Evolutionary conservation across 2,797 vertebrate genomes (phyloP), one percentile per base, ranked within the genome.

Genomic region (Denticeps clupeoides): DNA sequence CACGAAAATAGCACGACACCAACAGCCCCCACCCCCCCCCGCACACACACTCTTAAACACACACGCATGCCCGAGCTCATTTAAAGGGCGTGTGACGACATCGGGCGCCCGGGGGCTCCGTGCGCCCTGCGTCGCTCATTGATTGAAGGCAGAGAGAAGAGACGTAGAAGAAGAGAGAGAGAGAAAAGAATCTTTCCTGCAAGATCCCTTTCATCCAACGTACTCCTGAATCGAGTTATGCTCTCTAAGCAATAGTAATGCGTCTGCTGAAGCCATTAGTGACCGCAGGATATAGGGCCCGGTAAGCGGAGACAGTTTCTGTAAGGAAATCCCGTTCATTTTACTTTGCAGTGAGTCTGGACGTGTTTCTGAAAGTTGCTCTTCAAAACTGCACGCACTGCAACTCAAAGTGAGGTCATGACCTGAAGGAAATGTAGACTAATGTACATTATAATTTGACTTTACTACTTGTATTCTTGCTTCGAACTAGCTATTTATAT

Each of bases 211-310:
- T 44, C 45, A 58, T 54, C 42, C 57, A 57, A 51, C 64, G 49
- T 27, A 59, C 72, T 55, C 55, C 60, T 74, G 62, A 67, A 72
- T 67, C 67, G 49, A 56, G 65, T 74, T 73, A 70, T 71, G 64
- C 70, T 71, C 69, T 64, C 46, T 55, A 52, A 49, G 69, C 73
- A 71, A 70, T 64, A 63, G 59, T 68, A 69, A 73, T 74, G 69
- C 56, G 69, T 78, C 70, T 75, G 70, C 68, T 58, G 40, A 64
- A 41, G 56, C 62, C 68, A 69, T 74, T 76, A 69, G 53, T 59
- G 64, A 60, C 65, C 61, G 62, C 51, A 54, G 50, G 49, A 52
- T 62, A 76, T 70, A 71, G 70, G 73, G 53, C 55, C 63, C 74
- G 64, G 62, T 67, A 62, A 63, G 65, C 51, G 55, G 41, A 56